Evolutionary conservation across 2,113 vertebrate species (phyloP).

Genomic region (Collichthys lucidus): DNA sequence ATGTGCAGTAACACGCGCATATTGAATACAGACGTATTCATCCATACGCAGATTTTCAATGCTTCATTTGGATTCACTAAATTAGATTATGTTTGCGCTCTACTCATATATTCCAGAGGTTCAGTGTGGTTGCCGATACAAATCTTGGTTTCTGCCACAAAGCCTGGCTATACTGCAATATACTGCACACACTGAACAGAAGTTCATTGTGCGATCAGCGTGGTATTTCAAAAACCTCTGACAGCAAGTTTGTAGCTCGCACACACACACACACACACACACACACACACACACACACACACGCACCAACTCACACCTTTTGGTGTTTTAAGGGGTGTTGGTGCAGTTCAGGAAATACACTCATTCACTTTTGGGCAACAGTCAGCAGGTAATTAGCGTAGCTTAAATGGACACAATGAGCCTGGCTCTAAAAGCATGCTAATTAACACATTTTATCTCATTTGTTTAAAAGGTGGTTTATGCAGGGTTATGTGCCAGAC

Average conservation of each 20-base stretch:
- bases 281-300: neutral
- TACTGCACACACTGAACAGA: constrained; percentile 32
- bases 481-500: neutral
- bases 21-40: constrained; percentile 28
- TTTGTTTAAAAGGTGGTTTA: neutral
- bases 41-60: constrained; percentile 39
- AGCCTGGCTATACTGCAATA: constrained; percentile 6
- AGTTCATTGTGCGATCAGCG: constrained; percentile 28
- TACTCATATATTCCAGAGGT: constrained; percentile 49
- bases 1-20: neutral
- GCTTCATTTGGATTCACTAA: constrained; percentile 46
- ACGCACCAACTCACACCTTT: neutral
- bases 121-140: constrained; percentile 39
- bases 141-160: constrained; percentile 30
- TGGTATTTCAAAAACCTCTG: constrained; percentile 19
- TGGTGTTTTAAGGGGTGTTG: neutral
- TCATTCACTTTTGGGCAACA: neutral
- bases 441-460: neutral
- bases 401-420: neutral
- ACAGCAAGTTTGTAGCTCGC: neutral
- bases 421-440: neutral
- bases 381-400: neutral
- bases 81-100: constrained; percentile 54
- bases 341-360: neutral
- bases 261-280: neutral